These are phyloP conservation scores for Xenotilapia longispinis DNA, from an alignment of 2,113 vertebrate species.

Conservation along the genomic window DNA sequence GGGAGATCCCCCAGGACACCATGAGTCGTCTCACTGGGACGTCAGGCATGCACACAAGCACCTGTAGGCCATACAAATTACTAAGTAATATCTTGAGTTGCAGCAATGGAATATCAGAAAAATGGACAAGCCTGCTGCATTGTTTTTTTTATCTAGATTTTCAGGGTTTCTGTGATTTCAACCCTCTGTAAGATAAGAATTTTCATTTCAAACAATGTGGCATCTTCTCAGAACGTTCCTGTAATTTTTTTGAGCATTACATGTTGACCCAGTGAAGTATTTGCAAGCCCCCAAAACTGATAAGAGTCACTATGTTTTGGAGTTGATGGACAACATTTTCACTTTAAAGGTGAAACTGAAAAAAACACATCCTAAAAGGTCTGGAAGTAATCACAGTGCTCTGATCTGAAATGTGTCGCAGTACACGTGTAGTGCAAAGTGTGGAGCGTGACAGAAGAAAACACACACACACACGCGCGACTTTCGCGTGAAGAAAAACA, in stretches of 20 bases:
- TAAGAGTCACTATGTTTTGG: background rate
- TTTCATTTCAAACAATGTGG: background rate
- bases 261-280: background rate
- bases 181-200: background rate
- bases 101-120: background rate
- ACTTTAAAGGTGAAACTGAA: background rate
- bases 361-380: background rate
- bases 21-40: rapidly evolving
- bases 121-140: background rate
- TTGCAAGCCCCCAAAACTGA: background rate
- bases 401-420: background rate
- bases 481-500: background rate
- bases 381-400: background rate
- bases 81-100: background rate
- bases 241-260: background rate
- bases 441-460: background rate
- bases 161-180: background rate
- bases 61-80: background rate
- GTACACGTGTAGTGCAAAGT: background rate
- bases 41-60: background rate
- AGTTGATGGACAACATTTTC: background rate
- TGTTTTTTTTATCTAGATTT: rapidly evolving
- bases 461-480: rapidly evolving
- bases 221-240: background rate
- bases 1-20: background rate